These are phyloP conservation scores for Aythya baeri DNA, from an alignment of 2,113 vertebrate genomes.

Conservation along the genomic window DNA sequence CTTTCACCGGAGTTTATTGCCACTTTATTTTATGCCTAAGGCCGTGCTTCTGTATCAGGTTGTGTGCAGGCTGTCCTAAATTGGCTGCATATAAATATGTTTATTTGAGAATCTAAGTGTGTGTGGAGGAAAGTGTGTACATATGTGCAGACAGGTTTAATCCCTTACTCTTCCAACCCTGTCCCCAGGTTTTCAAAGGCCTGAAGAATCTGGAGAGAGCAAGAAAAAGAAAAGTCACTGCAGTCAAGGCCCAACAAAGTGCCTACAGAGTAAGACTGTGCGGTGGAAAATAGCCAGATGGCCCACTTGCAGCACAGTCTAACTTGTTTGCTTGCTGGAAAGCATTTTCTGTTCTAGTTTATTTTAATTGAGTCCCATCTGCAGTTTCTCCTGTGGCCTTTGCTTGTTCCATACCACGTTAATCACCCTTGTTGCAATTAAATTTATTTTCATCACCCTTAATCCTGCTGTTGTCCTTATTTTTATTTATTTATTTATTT, in stretches of 20 bases:
- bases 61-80: slow-evolving; percentile 20
- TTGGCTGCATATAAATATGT: slow-evolving; percentile 19
- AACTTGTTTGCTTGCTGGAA: slow-evolving; percentile 32
- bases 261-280: neutral
- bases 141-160: slow-evolving; percentile 13
- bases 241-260: slow-evolving; percentile 20
- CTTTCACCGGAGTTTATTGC: slow-evolving; percentile 25
- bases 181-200: neutral
- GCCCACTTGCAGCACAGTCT: neutral
- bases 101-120: slow-evolving; percentile 25
- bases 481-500: neutral
- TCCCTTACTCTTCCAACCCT: neutral
- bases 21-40: neutral
- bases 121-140: neutral
- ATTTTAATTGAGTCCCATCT: slow-evolving; percentile 28
- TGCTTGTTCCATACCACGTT: slow-evolving; percentile 26
- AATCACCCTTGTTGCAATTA: slow-evolving; percentile 14
- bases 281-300: slow-evolving; percentile 7
- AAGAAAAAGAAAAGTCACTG: slow-evolving; percentile 1
- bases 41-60: neutral
- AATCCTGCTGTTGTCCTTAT: neutral
- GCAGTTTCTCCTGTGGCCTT: slow-evolving; percentile 35
- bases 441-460: slow-evolving; percentile 5
- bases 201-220: neutral
- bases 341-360: slow-evolving; percentile 21